Conservation (phyloP, 2,888 invertebrate species). For the Drosophila tripunctata region DNA sequence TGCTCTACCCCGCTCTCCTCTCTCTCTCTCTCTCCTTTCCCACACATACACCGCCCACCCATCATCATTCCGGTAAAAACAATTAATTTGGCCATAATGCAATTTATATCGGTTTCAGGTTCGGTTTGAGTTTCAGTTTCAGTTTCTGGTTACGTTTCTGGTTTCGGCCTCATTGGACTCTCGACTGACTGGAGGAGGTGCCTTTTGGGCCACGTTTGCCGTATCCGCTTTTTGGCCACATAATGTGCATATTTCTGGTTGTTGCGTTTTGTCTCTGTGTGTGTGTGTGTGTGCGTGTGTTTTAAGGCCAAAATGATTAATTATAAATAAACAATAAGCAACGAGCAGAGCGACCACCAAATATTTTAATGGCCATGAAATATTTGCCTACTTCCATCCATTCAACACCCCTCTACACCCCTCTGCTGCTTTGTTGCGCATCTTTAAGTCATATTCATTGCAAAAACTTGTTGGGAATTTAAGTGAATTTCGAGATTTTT, state of each 20-base stretch:
- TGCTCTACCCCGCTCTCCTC: not conserved
- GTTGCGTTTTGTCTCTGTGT: conserved; percentile 2
- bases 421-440: not conserved
- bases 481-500: not conserved
- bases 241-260: conserved; percentile 60
- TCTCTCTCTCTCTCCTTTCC: not conserved
- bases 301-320: conserved; percentile 72
- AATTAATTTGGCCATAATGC: conserved; percentile 79
- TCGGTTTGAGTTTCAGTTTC: conserved; percentile 6
- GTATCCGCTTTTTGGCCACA: conserved; percentile 38
- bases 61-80: conserved; percentile 66
- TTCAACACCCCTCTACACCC: not conserved
- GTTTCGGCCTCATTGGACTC: conserved; percentile 30
- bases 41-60: too few species aligned
- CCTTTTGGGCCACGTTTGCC: conserved; percentile 3
- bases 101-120: conserved; percentile 76
- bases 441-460: not conserved
- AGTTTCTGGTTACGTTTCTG: conserved; percentile 16
- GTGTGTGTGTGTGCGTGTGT: conserved; percentile 12
- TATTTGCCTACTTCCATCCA: not conserved
- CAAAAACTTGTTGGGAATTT: not conserved
- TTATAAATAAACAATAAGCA: conserved; percentile 65
- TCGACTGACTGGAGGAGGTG: too few species aligned
- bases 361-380: conserved; percentile 60
- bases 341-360: conserved; percentile 43